phyloP scores from a whole-genome alignment of 2,888 invertebrate genomes.

The Lobophora halterata region DNA sequence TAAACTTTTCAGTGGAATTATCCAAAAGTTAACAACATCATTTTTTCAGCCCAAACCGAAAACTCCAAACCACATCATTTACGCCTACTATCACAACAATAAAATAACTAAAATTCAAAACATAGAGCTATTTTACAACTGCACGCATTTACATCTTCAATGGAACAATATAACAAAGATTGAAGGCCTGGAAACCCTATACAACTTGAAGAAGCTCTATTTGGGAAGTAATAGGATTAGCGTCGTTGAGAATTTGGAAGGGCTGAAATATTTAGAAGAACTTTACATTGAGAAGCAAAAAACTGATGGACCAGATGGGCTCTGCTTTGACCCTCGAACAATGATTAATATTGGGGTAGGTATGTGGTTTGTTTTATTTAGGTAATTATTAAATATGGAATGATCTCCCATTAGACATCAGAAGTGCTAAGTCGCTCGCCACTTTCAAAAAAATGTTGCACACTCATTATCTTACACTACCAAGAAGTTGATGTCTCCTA shows the following conservation, averaged over 20 bases:
- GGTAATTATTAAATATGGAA: too few relatives aligned
- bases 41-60: slow-evolving; percentile 57
- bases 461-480: too few relatives aligned
- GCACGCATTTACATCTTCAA: slow-evolving; percentile 87
- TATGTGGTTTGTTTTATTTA: too few relatives aligned
- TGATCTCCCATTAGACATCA: too few relatives aligned
- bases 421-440: too few relatives aligned
- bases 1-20: too few relatives aligned
- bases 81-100: slow-evolving; percentile 91
- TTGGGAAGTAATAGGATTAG: slow-evolving; percentile 85
- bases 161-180: slow-evolving; percentile 88
- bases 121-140: slow-evolving; percentile 81
- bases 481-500: too few relatives aligned
- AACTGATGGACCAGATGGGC: slow-evolving; percentile 73
- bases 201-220: slow-evolving; percentile 88
- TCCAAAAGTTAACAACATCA: slow-evolving; percentile 54
- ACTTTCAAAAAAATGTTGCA: too few relatives aligned
- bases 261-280: slow-evolving; percentile 81
- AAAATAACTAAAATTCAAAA: slow-evolving; percentile 87
- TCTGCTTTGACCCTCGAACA: slow-evolving; percentile 85
- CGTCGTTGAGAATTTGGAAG: slow-evolving; percentile 85
- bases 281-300: slow-evolving; percentile 85
- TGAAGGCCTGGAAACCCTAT: slow-evolving; percentile 82
- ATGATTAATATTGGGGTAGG: slow-evolving; percentile 80
- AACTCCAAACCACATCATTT: slow-evolving; percentile 70